Conservation (phyloP, 2,113 vertebrate species). For the Montifringilla adamsi region DNA sequence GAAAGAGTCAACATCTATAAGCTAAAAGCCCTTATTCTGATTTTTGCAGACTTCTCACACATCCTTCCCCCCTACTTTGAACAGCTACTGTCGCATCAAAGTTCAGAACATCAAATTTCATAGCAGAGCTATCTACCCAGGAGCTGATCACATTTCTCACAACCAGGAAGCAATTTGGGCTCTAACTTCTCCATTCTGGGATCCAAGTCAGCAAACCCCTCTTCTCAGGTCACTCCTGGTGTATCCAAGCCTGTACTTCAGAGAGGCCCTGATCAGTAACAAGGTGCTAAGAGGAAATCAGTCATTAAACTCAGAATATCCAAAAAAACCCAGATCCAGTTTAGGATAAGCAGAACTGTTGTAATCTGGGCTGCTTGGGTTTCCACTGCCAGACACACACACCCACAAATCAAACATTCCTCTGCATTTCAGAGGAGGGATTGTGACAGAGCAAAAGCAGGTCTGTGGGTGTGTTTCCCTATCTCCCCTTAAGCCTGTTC, state of each 20-base stretch:
- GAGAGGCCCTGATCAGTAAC: background rate
- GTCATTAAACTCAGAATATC: background rate
- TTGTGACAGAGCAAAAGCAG: background rate
- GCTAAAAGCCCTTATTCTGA: background rate
- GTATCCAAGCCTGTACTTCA: background rate
- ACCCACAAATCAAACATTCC: slow-evolving; percentile 40
- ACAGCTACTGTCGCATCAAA: slow-evolving; percentile 32
- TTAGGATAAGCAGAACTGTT: background rate
- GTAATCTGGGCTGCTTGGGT: background rate
- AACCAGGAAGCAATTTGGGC: slow-evolving; percentile 4
- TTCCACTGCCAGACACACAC: slow-evolving; percentile 6
- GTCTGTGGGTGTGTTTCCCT: background rate
- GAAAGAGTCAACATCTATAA: background rate
- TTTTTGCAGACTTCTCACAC: background rate
- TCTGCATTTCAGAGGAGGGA: background rate
- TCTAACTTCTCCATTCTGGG: background rate
- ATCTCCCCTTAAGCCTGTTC: background rate
- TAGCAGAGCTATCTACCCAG: background rate
- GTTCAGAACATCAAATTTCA: background rate
- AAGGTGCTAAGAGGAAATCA: background rate
- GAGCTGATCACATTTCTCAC: background rate
- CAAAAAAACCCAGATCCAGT: background rate
- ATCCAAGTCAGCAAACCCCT: background rate
- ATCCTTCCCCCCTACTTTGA: background rate
- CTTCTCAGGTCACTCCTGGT: background rate